phyloP scores from a whole-genome alignment of 2,888 invertebrate genomes.

The Monoplex corrugatus region DNA sequence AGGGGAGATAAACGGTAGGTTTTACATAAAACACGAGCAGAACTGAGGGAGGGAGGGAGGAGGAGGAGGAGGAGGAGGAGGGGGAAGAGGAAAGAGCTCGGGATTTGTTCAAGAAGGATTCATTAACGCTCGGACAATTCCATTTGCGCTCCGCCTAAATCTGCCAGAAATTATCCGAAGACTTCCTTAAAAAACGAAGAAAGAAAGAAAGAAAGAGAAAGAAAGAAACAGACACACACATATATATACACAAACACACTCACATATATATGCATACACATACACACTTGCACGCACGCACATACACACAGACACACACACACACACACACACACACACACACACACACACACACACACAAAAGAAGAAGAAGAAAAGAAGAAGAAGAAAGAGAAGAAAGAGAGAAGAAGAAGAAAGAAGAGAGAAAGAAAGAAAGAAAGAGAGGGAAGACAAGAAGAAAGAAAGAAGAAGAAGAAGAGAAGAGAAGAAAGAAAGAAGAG shows the following conservation, averaged over 20 bases:
- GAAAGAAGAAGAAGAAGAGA: not conserved
- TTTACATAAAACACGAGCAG: no score
- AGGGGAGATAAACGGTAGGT: no score
- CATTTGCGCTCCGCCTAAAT: no score
- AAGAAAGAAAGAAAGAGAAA: not conserved
- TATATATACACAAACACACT: not conserved
- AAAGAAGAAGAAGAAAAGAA: not conserved
- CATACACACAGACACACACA: not conserved
- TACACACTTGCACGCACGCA: not conserved
- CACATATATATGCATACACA: not conserved
- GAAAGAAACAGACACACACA: no score
- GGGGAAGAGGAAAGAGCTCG: not conserved
- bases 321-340: not conserved
- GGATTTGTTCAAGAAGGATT: no score
- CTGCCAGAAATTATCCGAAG: no score
- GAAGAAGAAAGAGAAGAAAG: not conserved
- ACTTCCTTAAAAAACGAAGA: no score
- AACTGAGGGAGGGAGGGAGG: not conserved
- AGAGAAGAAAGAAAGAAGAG: no score
- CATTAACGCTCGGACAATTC: no score
- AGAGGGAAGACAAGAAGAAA: not conserved
- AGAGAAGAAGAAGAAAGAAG: not conserved
- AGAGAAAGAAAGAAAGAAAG: not conserved
- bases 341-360: slow-evolving; percentile 1
- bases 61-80: not conserved